Conservation (phyloP, 2,113 vertebrate species). For the Gambusia holbrooki region DNA sequence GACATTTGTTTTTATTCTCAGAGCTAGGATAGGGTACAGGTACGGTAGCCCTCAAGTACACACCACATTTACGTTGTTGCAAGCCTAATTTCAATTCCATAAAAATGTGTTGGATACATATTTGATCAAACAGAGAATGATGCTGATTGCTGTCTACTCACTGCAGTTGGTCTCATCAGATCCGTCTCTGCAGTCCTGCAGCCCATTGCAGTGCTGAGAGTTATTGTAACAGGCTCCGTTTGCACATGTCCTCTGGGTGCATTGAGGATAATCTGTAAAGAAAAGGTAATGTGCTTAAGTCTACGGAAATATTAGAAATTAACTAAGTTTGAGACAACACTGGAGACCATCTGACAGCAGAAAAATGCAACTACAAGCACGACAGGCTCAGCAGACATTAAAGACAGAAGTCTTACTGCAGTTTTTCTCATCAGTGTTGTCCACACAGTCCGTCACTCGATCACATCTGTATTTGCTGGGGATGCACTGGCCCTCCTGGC, state of each 20-base stretch:
- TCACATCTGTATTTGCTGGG: conserved; percentile 76
- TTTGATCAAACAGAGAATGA: not conserved
- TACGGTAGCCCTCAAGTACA: no score
- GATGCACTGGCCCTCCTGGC: conserved; percentile 78
- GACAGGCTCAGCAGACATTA: no score
- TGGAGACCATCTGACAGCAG: not conserved
- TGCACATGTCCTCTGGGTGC: conserved; percentile 74
- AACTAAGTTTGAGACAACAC: not conserved
- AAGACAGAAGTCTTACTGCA: conserved; percentile 70
- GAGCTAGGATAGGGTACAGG: no score
- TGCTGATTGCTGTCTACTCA: conserved; percentile 46
- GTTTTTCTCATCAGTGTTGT: conserved; percentile 77
- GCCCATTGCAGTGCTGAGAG: conserved; percentile 75
- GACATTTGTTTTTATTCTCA: no score
- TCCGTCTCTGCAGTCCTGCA: conserved; percentile 76
- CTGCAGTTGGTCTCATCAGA: conserved; percentile 81
- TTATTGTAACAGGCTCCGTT: conserved; percentile 78
- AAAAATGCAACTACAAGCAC: not conserved
- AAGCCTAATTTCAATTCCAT: not conserved
- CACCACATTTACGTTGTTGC: no score
- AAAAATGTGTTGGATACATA: no score
- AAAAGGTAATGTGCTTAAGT: not conserved
- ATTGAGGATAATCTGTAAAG: conserved; percentile 72
- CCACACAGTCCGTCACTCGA: conserved; percentile 74
- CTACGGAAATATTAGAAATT: not conserved